Evolutionary conservation across 2,797 vertebrate species (phyloP).

Genomic region (Hapalemur alaotrensis): DNA sequence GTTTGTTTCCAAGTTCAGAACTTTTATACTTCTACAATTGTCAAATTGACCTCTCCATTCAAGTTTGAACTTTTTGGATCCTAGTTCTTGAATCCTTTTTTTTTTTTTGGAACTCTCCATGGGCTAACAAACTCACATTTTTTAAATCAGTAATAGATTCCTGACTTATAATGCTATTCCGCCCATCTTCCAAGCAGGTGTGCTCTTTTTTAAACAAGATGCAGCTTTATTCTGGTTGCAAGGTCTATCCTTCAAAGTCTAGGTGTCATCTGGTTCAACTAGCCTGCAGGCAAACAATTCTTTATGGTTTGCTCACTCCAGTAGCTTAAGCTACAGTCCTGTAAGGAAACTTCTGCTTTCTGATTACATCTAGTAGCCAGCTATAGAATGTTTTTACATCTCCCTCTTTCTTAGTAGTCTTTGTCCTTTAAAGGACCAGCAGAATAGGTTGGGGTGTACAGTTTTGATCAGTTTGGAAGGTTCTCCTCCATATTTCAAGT

Average conservation of each 20-base stretch:
- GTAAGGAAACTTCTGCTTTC: slow-evolving; percentile 10
- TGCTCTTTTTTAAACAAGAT: background rate
- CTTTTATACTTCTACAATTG: background rate
- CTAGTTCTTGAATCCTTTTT: background rate
- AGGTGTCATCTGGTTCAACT: background rate
- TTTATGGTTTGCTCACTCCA: background rate
- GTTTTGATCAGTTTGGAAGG: background rate
- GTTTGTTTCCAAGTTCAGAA: background rate
- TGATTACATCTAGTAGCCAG: background rate
- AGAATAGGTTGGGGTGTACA: background rate
- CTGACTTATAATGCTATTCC: background rate
- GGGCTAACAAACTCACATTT: background rate
- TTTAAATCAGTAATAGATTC: background rate
- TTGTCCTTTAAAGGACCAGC: background rate
- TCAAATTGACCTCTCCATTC: background rate
- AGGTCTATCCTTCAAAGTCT: slow-evolving; percentile 2
- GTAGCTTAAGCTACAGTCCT: background rate
- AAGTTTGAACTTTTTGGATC: background rate
- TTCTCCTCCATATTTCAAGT: background rate
- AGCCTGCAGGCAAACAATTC: background rate
- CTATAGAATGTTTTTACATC: background rate
- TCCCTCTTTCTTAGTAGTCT: background rate
- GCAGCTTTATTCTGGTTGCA: background rate
- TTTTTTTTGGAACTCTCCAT: background rate
- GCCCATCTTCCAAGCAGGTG: background rate